Conservation (phyloP, 2,113 vertebrate species). For the Trematomus loennbergii region DNA sequence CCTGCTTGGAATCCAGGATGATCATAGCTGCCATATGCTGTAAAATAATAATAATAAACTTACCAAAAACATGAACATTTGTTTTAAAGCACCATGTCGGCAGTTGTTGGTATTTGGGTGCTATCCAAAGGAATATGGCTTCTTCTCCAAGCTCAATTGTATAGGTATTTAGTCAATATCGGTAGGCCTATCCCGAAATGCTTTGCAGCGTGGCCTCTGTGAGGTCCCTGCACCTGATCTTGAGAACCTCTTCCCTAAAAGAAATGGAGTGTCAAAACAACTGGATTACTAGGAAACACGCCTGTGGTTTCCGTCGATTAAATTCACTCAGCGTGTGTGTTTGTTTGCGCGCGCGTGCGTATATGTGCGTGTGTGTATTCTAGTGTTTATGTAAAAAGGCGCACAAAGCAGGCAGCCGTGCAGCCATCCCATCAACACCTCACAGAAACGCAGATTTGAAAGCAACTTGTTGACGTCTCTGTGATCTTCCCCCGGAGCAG, state of each 20-base stretch:
- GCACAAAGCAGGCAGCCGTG: background rate
- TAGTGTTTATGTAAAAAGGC: background rate
- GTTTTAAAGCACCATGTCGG: too few species aligned
- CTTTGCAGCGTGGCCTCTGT: background rate
- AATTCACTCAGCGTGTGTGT: background rate
- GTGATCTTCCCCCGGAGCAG: background rate
- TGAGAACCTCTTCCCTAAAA: background rate
- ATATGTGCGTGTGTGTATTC: background rate
- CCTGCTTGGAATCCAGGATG: background rate
- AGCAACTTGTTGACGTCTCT: slow-evolving; percentile 43
- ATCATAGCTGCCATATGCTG: background rate
- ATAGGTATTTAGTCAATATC: background rate
- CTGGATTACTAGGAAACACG: slow-evolving; percentile 1
- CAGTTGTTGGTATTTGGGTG: too few species aligned
- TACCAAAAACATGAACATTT: too few species aligned
- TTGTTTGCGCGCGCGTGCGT: background rate
- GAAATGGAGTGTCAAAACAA: background rate
- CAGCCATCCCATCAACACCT: slow-evolving; percentile 22
- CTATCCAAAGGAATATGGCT: background rate
- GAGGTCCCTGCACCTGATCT: background rate
- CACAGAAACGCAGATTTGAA: slow-evolving; percentile 19
- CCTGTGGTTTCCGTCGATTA: slow-evolving; percentile 4
- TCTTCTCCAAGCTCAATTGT: background rate
- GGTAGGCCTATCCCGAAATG: background rate
- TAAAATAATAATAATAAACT: background rate